Base-by-base conservation (phyloP, 2,113 vertebrate genomes). In the Emberiza fucata region DNA sequence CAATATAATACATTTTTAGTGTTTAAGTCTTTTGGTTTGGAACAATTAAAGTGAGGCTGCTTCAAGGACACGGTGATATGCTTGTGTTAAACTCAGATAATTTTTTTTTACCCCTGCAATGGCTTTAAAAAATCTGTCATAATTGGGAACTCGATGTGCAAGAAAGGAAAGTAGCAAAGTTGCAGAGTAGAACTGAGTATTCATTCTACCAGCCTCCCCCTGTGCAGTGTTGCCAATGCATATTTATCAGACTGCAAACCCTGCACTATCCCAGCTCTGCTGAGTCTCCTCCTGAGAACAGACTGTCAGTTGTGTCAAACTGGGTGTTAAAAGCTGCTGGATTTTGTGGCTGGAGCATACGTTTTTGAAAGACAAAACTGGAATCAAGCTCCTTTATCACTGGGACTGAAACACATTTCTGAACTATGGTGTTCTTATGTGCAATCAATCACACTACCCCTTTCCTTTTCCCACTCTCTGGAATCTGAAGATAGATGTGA, bases 201-300 rank as follows among this genome's bases (percentile, higher is more conserved):
- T 91, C 70, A 65, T 71, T 84, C 81, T 51, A 48, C 63, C 89
- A 89, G 50, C 56, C 66, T 87, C 86, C 83, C 81, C 51, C 83
- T 64, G 72, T 69, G 86, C 81, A 86, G 83, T 2, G 3, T 53
- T 92, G 86, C 71, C 84, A 94, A 90, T 83, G 85, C 69, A 86
- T 95, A 95, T 94, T 96, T 84, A 95, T 93, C 80, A 92, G 59
- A 44, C 78, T 92, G 86, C 90, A 94, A 95, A 53, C 47, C 24
- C 44, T 65, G 35, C 75, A 81, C 81, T 88, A 87, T 14, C 69
- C 56, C 91, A 91, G 81, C 61, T 94, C 92, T 93, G 88, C 75
- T 78, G 92, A 94, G 69, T 48, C 71, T 66, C 84, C 93, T 91
- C 71, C 54, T 77, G 90, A 93, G 91, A 97, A 92, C 59, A 95